phyloP scores from a whole-genome alignment of 2,113 vertebrate genomes.

The Poeciliopsis retropinna region DNA sequence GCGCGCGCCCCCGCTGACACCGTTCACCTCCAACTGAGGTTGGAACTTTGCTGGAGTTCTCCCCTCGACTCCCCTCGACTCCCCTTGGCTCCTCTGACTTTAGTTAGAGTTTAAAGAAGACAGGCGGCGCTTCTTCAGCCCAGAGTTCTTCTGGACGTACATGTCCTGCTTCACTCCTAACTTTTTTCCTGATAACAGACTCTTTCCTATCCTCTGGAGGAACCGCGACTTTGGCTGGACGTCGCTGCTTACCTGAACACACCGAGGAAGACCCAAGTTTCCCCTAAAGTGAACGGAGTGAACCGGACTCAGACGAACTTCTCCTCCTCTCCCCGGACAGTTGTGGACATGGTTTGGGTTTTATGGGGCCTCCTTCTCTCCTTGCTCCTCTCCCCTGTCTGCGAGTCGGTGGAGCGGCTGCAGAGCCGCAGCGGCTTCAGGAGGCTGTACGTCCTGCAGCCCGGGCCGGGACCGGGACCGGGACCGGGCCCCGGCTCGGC shows the following conservation, averaged over 20 bases:
- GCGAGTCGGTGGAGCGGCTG: constrained; percentile 73
- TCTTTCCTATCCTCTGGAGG: background rate
- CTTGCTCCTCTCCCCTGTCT: constrained; percentile 62
- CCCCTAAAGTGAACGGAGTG: constrained; percentile 34
- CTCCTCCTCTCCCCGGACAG: background rate
- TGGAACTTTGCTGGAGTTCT: constrained; percentile 82
- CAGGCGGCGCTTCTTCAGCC: background rate
- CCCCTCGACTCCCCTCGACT: background rate
- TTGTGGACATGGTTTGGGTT: constrained; percentile 83
- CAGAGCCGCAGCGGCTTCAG: constrained; percentile 79
- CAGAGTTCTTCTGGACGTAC: background rate
- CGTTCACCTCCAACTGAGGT: constrained; percentile 49
- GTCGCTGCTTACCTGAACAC: constrained; percentile 40
- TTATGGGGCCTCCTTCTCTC: constrained; percentile 81
- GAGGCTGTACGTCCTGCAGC: constrained; percentile 86
- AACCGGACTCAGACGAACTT: constrained; percentile 9
- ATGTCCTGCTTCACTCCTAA: constrained; percentile 1
- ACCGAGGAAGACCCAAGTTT: constrained; percentile 46
- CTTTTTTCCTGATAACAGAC: background rate
- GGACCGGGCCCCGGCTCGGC: constrained; percentile 53
- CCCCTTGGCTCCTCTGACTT: background rate
- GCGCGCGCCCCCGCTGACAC: background rate
- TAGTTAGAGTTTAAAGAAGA: background rate
- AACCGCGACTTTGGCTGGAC: background rate
- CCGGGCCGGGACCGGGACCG: constrained; percentile 70